Conservation (phyloP, 2,888 invertebrate genomes). For the Spisula solida region DNA sequence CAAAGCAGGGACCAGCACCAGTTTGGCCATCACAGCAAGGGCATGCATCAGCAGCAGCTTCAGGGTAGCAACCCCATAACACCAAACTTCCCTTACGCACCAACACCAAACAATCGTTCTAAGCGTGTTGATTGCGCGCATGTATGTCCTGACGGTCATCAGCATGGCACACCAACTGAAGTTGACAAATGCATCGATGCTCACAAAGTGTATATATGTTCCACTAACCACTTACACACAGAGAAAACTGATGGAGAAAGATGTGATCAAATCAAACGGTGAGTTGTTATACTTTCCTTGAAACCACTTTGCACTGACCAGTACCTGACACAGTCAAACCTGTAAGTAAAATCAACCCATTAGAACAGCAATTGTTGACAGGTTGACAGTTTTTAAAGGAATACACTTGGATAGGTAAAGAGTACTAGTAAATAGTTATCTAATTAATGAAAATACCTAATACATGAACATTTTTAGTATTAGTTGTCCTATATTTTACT, state of each 20-base stretch:
- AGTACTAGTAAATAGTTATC: no score
- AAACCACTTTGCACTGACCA: no score
- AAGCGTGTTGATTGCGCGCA: slow-evolving; percentile 56
- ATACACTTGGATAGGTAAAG: no score
- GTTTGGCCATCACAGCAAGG: neutral
- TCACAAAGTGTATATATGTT: slow-evolving; percentile 65
- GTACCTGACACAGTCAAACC: no score
- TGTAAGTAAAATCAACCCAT: no score
- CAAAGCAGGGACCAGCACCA: neutral
- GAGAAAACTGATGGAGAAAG: slow-evolving; percentile 52
- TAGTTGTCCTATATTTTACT: no score
- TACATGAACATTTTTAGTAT: no score
- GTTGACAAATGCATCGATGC: slow-evolving; percentile 66
- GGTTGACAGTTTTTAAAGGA: neutral
- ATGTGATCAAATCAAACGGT: slow-evolving; percentile 68
- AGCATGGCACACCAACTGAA: slow-evolving; percentile 58
- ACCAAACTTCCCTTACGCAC: slow-evolving; percentile 38
- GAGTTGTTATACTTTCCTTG: no score
- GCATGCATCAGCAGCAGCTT: no score
- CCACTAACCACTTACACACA: slow-evolving; percentile 66
- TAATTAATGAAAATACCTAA: no score
- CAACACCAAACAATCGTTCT: no score
- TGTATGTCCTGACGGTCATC: slow-evolving; percentile 70
- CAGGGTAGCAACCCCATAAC: slow-evolving; percentile 56
- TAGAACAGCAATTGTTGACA: neutral